phyloP scores from a whole-genome alignment of 2,797 vertebrate genomes.

The Vultur gryphus region DNA sequence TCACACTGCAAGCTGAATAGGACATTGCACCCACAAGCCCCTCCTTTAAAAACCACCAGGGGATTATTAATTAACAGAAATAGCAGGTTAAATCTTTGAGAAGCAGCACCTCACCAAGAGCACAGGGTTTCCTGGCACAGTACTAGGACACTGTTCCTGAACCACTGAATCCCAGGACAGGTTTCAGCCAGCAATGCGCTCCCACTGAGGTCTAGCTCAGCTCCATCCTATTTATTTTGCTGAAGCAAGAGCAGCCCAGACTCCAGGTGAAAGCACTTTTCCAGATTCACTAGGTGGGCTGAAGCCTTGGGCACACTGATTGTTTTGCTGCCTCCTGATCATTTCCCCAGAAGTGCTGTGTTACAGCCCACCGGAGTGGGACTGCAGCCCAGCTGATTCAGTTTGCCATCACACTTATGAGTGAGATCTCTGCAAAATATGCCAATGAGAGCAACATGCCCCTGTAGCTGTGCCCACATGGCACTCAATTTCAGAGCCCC shows the following conservation, averaged over 20 bases:
- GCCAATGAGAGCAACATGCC: fast-evolving
- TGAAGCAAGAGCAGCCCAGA: not conserved
- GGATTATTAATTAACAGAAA: not conserved
- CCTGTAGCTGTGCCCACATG: not conserved
- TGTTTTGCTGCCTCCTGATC: not conserved
- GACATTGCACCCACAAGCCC: not conserved
- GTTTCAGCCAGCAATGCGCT: fast-evolving
- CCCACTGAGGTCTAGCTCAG: fast-evolving
- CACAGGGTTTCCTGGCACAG: not conserved
- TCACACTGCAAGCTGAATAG: not conserved
- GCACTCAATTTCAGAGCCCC: not conserved
- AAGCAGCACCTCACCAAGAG: not conserved
- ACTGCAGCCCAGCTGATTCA: not conserved
- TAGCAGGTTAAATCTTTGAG: not conserved
- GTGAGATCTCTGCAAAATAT: not conserved
- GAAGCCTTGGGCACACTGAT: not conserved
- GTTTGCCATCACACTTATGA: not conserved
- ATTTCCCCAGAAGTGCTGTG: not conserved
- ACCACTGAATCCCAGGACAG: not conserved
- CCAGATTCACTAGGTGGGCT: not conserved
- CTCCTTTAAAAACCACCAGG: not conserved
- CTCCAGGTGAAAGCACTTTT: constrained; percentile 29
- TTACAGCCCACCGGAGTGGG: not conserved
- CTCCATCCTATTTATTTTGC: not conserved
- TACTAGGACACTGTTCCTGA: fast-evolving